Conservation (phyloP, 2,888 invertebrate species). For the Trichogramma dendrolimi region DNA sequence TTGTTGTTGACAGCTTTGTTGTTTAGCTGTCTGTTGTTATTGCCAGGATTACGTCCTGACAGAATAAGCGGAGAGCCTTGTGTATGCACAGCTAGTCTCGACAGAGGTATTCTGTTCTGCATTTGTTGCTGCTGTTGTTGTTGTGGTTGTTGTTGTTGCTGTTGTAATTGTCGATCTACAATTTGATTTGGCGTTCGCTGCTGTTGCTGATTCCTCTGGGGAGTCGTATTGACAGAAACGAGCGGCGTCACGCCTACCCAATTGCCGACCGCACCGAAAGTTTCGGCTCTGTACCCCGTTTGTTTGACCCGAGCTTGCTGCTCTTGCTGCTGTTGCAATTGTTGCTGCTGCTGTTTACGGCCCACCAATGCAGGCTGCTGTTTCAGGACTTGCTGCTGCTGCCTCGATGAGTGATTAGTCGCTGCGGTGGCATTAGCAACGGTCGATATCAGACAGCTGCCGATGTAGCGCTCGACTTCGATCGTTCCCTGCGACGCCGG, state of each 20-base stretch:
- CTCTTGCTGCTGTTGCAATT: conserved; percentile 19
- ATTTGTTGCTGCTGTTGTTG: conserved; percentile 36
- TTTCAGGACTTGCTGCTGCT: conserved; percentile 31
- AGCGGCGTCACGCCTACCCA: conserved; percentile 81
- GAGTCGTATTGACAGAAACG: conserved; percentile 66
- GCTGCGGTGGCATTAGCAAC: conserved; percentile 28
- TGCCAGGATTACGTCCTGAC: conserved; percentile 58
- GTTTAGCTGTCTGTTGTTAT: conserved; percentile 51
- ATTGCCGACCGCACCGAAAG: conserved; percentile 55
- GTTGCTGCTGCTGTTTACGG: conserved; percentile 15
- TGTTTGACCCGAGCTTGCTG: conserved; percentile 7
- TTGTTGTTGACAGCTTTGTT: conserved; percentile 7
- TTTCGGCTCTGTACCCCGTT: too few relatives aligned
- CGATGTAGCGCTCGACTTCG: conserved; percentile 63
- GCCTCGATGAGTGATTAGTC: conserved; percentile 6
- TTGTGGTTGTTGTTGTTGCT: conserved; percentile 34
- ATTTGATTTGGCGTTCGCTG: conserved; percentile 39
- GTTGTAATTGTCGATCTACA: conserved; percentile 32
- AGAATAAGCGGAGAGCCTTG: conserved; percentile 82
- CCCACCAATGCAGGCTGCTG: conserved; percentile 28
- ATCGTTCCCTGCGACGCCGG: conserved; percentile 62
- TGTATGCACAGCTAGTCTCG: conserved; percentile 75
- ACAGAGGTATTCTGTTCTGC: conserved; percentile 57
- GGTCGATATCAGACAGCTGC: conserved; percentile 60
- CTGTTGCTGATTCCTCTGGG: conserved; percentile 55